Evolutionary conservation across 2,888 invertebrate genomes (phyloP), one percentile per base, ranked within the genome.

Genomic region (Nomada flava): DNA sequence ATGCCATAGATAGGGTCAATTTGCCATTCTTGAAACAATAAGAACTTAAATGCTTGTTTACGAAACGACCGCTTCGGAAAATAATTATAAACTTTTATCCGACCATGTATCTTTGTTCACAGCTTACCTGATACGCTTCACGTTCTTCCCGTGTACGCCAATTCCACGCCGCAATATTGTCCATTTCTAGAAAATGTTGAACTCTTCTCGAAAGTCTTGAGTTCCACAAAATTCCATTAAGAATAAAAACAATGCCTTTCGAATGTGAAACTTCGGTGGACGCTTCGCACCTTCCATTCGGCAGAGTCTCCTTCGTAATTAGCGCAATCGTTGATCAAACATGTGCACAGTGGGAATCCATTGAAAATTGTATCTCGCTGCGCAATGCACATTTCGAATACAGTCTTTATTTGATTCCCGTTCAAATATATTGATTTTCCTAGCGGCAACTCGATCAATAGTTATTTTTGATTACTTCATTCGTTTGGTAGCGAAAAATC

Each of bases 111-210:
- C 11, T 57, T 42, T 20, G 5, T 73, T 10, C 26, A 47, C 57
- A 67, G 79, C 91, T 90, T 85, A 91, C 91, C 91, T 90, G 84
- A 78, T 76, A 84, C 82, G 79, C 75, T 75, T 68, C 87, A 79
- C 77, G 87, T 83, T 88, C 86, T 83, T 86, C 80, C 89, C 88
- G 86, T 82, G 86, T 83, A 80, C 80, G 84, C 76, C 83, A 69
- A 72, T 85, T 82, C 79, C 75, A 82, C 71, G 71, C 65, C 70
- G 68, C 82, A 80, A 70, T 69, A 81, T 80, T 79, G 84, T 89
- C 86, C 91, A 90, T 90, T 77, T 69, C 64, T 44, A 75, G 74
- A 42, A 73, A 69, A 36, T 18, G 13, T n/a, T 64, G 11, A 26
- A 20, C 9, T 44, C 42, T 15, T 55, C n/a, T 42, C 13, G 29